phyloP scores from a whole-genome alignment of 2,888 invertebrate species.

The Orthosia gothica region DNA sequence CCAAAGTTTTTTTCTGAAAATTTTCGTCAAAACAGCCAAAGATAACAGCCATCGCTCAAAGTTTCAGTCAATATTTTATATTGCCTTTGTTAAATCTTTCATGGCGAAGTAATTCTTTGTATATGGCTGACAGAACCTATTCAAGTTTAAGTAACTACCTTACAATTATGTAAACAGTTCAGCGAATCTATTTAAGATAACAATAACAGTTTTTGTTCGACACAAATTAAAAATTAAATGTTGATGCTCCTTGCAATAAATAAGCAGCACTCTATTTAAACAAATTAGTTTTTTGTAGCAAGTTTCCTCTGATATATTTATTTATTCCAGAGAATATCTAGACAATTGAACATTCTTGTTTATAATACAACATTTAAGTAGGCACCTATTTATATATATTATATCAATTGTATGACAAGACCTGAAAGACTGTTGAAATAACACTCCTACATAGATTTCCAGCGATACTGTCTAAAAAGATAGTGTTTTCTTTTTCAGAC shows the following conservation, averaged over 20 bases:
- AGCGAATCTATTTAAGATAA: slow-evolving; percentile 10
- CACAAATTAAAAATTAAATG: slow-evolving; percentile 1
- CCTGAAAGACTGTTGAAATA: background rate
- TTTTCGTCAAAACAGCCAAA: background rate
- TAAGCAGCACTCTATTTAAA: background rate
- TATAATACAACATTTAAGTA: background rate
- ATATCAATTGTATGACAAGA: background rate
- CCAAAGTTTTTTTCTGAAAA: background rate
- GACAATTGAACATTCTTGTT: no score
- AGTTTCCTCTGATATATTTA: background rate
- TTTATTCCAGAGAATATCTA: background rate
- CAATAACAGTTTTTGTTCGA: slow-evolving; percentile 27
- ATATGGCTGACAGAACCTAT: background rate
- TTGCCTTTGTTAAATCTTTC: no score
- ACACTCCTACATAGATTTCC: background rate
- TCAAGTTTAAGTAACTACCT: background rate
- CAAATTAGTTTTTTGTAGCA: background rate
- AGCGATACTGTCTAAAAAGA: background rate
- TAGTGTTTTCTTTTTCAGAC: no score
- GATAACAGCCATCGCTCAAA: background rate
- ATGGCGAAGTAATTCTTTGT: background rate
- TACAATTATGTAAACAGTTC: slow-evolving; percentile 30
- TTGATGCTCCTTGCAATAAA: background rate
- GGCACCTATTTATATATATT: no score
- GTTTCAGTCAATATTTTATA: background rate